phyloP scores from a whole-genome alignment of 2,888 invertebrate species.

The Pandemis cinnamomeana region DNA sequence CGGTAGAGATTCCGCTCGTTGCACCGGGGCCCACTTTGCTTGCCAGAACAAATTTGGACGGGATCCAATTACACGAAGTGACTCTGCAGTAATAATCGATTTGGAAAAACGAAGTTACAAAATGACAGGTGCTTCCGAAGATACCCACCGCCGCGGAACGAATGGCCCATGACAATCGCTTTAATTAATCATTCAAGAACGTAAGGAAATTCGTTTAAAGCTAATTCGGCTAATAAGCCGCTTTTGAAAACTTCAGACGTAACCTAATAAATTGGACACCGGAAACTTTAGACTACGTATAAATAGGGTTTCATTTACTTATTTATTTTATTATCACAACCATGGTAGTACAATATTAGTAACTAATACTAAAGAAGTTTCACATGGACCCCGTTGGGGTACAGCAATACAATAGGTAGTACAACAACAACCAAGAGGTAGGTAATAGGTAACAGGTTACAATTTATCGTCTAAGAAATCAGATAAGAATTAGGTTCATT shows the following conservation, averaged over 20 bases:
- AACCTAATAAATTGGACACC: conserved; percentile 8
- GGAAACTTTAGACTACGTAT: no score
- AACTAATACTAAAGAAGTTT: no score
- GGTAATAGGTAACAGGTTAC: no score
- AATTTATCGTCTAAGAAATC: no score
- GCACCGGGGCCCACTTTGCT: conserved; percentile 49
- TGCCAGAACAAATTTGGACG: conserved; percentile 67
- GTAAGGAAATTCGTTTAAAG: conserved; percentile 60
- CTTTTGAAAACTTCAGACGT: conserved; percentile 24
- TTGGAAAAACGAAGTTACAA: conserved; percentile 61
- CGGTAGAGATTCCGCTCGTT: conserved; percentile 60
- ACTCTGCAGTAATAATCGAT: conserved; percentile 78
- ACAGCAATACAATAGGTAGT: no score
- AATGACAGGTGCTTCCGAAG: conserved; percentile 69
- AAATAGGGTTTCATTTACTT: neutral
- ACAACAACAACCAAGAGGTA: no score
- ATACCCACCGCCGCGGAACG: conserved; percentile 74
- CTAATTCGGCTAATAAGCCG: conserved; percentile 45
- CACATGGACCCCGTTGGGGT: no score
- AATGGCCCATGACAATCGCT: conserved; percentile 77
- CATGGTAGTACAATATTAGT: no score
- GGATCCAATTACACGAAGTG: conserved; percentile 78
- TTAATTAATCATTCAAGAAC: conserved; percentile 78
- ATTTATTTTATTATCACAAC: neutral
- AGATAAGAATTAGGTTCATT: no score